A percentile compares a stretch with the other conserved stretches of the same genome.
Conservation (phyloP, 92 coral and sea anemone genomes). For the Phenganax marumi region DNA sequence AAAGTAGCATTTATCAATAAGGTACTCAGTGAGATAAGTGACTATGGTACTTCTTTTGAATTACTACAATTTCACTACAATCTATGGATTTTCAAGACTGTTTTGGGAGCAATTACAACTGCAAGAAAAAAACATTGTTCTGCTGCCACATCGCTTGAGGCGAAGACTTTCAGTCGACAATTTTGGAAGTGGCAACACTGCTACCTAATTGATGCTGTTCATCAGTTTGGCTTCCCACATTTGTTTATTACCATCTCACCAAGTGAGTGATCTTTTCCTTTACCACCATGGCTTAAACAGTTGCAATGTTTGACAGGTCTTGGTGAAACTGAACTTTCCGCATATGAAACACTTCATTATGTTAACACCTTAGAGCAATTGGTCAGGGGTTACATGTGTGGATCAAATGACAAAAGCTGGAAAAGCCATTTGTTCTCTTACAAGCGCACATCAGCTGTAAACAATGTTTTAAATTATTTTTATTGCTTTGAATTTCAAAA, state of each 20-base stretch:
- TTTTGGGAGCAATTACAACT: conserved; percentile 16
- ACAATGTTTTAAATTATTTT: conserved; percentile 34
- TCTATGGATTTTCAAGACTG: background rate
- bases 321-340: conserved; percentile 5
- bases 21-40: background rate
- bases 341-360: conserved; percentile 15
- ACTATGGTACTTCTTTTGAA: background rate
- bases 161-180: background rate
- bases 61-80: conserved; percentile 3
- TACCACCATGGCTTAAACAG: conserved; percentile 7
- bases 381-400: too few relatives aligned
- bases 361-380: too few relatives aligned
- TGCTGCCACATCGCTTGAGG: background rate
- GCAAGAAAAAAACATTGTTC: conserved; percentile 5
- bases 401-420: background rate
- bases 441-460: too few relatives aligned
- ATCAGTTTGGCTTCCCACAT: too few relatives aligned
- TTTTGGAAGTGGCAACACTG: too few relatives aligned
- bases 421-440: conserved; percentile 33
- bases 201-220: background rate
- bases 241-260: conserved; percentile 14
- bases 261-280: conserved; percentile 27
- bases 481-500: conserved; percentile 42
- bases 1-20: conserved; percentile 33
- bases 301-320: background rate